Percentiles rank a stretch among this genome's conserved stretches.
These are phyloP conservation scores for Pyrrhia umbra DNA, from an alignment of 2,888 invertebrate genomes.

Conservation along the genomic window DNA sequence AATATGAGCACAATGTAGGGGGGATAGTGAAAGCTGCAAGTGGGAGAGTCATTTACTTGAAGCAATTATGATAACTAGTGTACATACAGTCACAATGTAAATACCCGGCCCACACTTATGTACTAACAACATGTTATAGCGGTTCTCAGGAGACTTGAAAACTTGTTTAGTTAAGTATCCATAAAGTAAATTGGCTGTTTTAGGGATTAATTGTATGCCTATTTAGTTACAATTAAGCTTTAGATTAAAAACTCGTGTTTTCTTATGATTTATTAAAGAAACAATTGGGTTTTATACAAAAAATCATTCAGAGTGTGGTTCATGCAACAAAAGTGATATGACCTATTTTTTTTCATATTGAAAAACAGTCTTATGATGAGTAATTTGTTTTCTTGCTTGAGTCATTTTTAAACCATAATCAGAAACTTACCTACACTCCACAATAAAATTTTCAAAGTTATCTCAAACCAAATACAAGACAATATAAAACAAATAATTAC, in stretches of 20 bases:
- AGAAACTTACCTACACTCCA: slow-evolving; percentile 39
- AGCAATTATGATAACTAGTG: slow-evolving; percentile 55
- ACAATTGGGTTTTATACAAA: background rate
- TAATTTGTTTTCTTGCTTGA: background rate
- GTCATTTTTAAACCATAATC: background rate
- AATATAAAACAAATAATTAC: slow-evolving; percentile 55
- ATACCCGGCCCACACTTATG: slow-evolving; percentile 17
- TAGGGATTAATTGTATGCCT: background rate
- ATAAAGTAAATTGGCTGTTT: slow-evolving; percentile 24
- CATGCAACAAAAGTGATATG: background rate
- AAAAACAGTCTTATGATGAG: background rate
- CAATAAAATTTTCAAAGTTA: slow-evolving; percentile 36
- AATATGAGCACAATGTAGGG: slow-evolving; percentile 16
- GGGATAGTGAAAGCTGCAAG: slow-evolving; percentile 51
- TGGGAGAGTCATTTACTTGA: slow-evolving; percentile 48
- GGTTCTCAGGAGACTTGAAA: slow-evolving; percentile 20
- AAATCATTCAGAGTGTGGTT: background rate
- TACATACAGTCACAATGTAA: slow-evolving; percentile 25
- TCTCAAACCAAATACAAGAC: slow-evolving; percentile 37
- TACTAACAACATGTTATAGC: slow-evolving; percentile 9
- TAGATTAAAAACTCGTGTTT: background rate
- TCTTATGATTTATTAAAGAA: background rate
- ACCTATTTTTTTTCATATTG: background rate
- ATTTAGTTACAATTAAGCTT: background rate
- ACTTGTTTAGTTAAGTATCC: slow-evolving; percentile 28